Conservation (phyloP, 2,113 vertebrate species). For the Meles meles region DNA sequence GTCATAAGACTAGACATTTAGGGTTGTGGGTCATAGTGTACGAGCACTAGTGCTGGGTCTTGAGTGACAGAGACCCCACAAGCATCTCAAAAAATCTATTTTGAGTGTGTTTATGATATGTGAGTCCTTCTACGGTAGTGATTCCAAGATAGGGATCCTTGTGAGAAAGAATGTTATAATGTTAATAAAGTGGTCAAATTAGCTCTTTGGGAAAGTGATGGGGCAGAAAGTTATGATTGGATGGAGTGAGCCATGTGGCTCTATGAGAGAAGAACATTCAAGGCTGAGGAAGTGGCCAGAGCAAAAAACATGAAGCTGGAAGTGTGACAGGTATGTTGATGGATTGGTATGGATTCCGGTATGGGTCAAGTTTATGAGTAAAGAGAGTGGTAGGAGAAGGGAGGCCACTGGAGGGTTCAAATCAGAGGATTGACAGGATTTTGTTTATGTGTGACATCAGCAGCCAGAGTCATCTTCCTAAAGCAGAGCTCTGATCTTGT, state of each 20-base stretch:
- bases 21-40: background rate
- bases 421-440: background rate
- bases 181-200: background rate
- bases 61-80: background rate
- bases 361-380: background rate
- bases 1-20: background rate
- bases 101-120: background rate
- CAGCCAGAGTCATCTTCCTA: background rate
- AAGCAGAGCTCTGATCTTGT: background rate
- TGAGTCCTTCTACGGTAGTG: background rate
- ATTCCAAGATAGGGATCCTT: background rate
- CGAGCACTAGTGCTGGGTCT: background rate
- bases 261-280: background rate
- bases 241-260: background rate
- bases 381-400: background rate
- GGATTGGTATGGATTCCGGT: background rate
- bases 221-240: background rate
- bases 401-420: background rate
- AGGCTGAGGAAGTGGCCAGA: background rate
- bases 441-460: background rate
- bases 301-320: background rate
- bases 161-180: background rate
- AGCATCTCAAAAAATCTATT: background rate
- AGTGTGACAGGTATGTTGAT: background rate
- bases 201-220: background rate